These are phyloP conservation scores for Ditylenchus weischeri DNA, from an alignment of 2,888 invertebrate genomes.

Conservation along the genomic window DNA sequence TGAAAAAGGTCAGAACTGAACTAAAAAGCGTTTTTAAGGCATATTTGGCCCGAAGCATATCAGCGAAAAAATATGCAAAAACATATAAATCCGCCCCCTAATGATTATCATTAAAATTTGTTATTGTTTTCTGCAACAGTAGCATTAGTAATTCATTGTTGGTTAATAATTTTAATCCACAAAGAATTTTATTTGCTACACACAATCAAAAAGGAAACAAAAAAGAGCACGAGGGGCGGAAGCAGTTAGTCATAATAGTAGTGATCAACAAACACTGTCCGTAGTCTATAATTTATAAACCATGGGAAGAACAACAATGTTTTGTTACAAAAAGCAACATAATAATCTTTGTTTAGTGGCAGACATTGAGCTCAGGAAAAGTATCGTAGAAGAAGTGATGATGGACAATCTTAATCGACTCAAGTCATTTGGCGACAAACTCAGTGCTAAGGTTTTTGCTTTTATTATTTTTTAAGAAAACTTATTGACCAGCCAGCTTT, in stretches of 20 bases:
- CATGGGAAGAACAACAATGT: background rate
- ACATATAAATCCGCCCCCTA: too few relatives aligned
- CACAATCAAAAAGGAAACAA: too few relatives aligned
- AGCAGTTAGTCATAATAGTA: background rate
- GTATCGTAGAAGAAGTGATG: conserved; percentile 18
- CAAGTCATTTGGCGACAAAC: conserved; percentile 6
- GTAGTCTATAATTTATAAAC: background rate
- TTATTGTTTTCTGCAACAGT: too few relatives aligned
- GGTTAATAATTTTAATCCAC: too few relatives aligned
- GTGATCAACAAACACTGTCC: background rate
- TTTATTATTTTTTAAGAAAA: background rate
- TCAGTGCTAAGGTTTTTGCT: conserved; percentile 53
- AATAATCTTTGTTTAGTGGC: conserved; percentile 3
- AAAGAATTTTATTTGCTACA: too few relatives aligned
- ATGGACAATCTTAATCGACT: conserved; percentile 1
- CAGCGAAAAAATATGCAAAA: too few relatives aligned
- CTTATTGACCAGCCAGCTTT: conserved; percentile 12
- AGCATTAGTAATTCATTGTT: too few relatives aligned
- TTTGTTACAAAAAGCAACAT: conserved; percentile 11
- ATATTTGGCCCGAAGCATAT: too few relatives aligned
- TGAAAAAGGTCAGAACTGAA: too few relatives aligned
- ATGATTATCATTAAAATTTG: too few relatives aligned
- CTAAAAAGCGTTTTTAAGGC: too few relatives aligned
- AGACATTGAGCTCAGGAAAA: conserved; percentile 8
- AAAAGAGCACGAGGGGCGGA: too few relatives aligned